Base-by-base conservation (phyloP, 2,888 invertebrate species). In the Xestia sexstrigata region DNA sequence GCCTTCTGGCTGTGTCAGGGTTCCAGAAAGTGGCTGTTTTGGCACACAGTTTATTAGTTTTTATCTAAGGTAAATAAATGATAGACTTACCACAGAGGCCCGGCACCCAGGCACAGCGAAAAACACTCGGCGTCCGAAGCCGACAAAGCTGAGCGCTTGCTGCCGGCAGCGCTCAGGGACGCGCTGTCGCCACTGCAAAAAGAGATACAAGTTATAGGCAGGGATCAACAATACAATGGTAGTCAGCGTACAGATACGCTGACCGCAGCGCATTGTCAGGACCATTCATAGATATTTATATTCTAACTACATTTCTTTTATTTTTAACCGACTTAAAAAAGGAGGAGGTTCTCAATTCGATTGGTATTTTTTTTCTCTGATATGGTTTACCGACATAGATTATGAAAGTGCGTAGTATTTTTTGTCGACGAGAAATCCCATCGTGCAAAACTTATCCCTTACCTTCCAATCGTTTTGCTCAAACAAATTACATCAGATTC, bases 101-200 rank as follows among this genome's bases (percentile, higher is more conserved):
- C 99, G 97, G 99, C 98, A 97, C 99, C 99, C 98, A 99, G 98
- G 98, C 99, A 98, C 97, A 98, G 97, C 97, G 97, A 98, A 96
- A 97, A 98, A 93, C 97, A 98, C 94, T 98, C 97, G 97, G 97
- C 97, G 96, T 97, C 97, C 94, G 97, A 97, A 93, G 97, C 97
- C 95, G 97, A 97, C 94, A 97, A 95, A 93, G 97, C 97, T 93
- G 98, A 97, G 86, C 97, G 97, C 95, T 97, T 97, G 97, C 97
- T 97, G 87, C 96, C 97, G 85, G 94, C 94, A 74, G 94, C 94
- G 93, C 91, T 95, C 95, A 96, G 84, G 76, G 96, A 94, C 90
- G 95, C 95, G 86, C 94, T 94, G 89, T 95, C 96, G 83, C 95
- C 96, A 90, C 96, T 96, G 93, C 1, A 91, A 93, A 85, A 89